Percentiles rank a stretch among this genome's conserved stretches.
phyloP scores from a whole-genome alignment of 2,113 vertebrate species.

The Glaucomys volans region DNA sequence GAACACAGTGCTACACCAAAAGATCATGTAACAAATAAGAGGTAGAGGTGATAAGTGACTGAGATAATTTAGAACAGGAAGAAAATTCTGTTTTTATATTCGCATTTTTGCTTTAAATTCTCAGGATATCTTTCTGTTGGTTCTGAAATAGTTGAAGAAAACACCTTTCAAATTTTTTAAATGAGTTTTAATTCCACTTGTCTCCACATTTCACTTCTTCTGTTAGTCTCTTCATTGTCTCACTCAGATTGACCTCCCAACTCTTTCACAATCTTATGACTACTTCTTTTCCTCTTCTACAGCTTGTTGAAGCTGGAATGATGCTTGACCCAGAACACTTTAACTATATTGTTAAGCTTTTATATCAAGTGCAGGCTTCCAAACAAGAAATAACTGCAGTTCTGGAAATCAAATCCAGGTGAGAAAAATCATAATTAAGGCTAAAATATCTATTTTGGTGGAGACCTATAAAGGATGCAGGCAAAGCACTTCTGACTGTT shows the following conservation, averaged over 20 bases:
- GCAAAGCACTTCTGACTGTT: neutral
- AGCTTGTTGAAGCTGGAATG: constrained; percentile 91
- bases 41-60: neutral
- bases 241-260: neutral
- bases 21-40: too few relatives aligned
- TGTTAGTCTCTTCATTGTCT: neutral
- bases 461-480: neutral
- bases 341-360: constrained; percentile 87
- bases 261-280: neutral
- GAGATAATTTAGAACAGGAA: constrained; percentile 6
- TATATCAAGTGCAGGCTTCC: constrained; percentile 87
- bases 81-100: constrained; percentile 31
- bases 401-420: constrained; percentile 89
- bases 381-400: constrained; percentile 84
- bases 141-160: constrained; percentile 51
- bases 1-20: neutral
- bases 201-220: neutral
- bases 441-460: neutral
- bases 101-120: constrained; percentile 40
- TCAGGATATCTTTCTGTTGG: neutral
- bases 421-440: constrained; percentile 62
- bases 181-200: constrained; percentile 14
- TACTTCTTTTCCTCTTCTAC: constrained; percentile 66
- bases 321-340: constrained; percentile 89
- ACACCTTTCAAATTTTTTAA: neutral